Evolutionary conservation across 1,140 invertebrate species (phyloP), one percentile per base, ranked within the genome.

Genomic region (Camponotus vicinus): DNA sequence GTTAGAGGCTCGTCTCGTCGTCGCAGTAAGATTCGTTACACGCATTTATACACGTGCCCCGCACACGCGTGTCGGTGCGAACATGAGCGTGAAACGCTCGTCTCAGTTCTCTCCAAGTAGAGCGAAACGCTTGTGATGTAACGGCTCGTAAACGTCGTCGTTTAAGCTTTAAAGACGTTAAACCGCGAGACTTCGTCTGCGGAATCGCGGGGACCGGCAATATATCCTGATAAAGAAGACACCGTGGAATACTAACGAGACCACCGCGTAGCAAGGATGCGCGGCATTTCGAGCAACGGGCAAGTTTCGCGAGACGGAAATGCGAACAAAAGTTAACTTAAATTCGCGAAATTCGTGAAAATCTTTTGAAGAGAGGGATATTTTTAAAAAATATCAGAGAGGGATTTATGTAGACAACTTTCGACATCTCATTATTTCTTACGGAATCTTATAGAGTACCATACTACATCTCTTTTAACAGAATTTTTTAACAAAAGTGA

Each of bases 111-210:
- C 57, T 59, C 42, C 15, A 89, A 89, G 37, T 86, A 80, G 88
- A 89, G 87, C 88, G 88, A 88, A 52, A 88, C 88, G 73, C 52
- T 37, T 21, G 21, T 87, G 87, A 87, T 82, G 88, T 61, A 87
- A 87, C 52, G 15, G 40, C 21, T 80, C 32, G 37, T 57, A 85
- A 85, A 85, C 77, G 80, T 83, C 80, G 52, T 37, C 85, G 57
- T 63, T 69, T 69, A 69, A 70, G 78, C 52, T 32, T 49, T 45
- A 66, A 75, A 86, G 67, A 45, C 61, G 59, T 40, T 73, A 64
- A 67, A 73, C 37, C 63, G 32, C 49, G 79, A 83, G 27, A 27
- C 27, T 40, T 75, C 34, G 71, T 70, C 64, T 63, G 21, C 32
- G 55, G 27, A 27, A 0, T 27, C 18, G 15, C 66, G 37, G 11